These are phyloP conservation scores for Daubentonia madagascariensis DNA, from an alignment of 2,113 vertebrate genomes.

Conservation along the genomic window DNA sequence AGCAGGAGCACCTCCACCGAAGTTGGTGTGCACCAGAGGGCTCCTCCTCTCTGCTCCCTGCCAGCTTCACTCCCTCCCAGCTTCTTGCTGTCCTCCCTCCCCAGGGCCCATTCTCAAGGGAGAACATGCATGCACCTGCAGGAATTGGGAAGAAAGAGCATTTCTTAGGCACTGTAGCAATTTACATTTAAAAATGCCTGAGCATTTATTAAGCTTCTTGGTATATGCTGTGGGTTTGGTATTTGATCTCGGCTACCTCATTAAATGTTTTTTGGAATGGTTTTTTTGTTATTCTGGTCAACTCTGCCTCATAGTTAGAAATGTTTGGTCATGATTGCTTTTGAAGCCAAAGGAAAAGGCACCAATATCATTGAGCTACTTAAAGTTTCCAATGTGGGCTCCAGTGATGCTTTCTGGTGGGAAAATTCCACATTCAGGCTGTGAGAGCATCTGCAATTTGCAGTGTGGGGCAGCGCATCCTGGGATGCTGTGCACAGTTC, in stretches of 20 bases:
- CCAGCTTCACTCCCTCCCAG: neutral
- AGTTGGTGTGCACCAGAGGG: neutral
- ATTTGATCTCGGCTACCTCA: constrained; percentile 83
- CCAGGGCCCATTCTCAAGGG: constrained; percentile 53
- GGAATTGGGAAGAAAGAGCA: constrained; percentile 57
- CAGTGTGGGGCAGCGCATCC: neutral
- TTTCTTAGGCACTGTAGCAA: constrained; percentile 54
- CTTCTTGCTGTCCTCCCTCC: neutral
- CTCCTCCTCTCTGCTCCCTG: neutral
- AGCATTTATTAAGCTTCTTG: constrained; percentile 61
- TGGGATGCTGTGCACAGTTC: no score
- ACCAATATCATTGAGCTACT: neutral
- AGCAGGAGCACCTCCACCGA: neutral
- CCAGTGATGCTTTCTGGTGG: neutral
- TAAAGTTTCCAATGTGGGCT: neutral
- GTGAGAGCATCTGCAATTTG: no score
- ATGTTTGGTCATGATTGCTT: neutral
- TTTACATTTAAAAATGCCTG: constrained; percentile 48
- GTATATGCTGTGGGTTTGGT: constrained; percentile 72
- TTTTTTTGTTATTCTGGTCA: constrained; percentile 19
- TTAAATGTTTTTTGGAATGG: constrained; percentile 50
- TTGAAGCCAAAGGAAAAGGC: neutral
- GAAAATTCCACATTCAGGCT: neutral
- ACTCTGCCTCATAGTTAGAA: neutral
- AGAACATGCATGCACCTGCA: constrained; percentile 21